These are phyloP conservation scores for Percopsis transmontana DNA, from an alignment of 2,113 vertebrate species.

Conservation along the genomic window DNA sequence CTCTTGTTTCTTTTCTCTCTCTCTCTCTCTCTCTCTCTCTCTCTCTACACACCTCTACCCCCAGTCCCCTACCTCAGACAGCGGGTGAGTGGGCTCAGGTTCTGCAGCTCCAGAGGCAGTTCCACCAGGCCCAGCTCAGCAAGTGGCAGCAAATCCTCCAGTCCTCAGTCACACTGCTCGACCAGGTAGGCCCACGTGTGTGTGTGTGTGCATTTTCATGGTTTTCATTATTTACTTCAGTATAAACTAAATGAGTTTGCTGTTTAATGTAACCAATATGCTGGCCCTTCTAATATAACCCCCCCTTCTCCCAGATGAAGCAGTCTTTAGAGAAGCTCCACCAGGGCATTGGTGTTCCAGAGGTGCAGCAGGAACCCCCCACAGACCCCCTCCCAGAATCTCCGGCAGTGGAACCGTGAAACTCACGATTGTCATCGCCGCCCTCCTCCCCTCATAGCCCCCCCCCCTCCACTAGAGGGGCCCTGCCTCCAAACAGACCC, in stretches of 20 bases:
- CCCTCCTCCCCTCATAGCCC: background rate
- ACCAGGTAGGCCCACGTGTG: slow-evolving; percentile 77
- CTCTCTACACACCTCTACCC: background rate
- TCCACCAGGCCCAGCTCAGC: slow-evolving; percentile 85
- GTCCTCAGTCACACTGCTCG: slow-evolving; percentile 86
- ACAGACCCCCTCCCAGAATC: slow-evolving; percentile 54
- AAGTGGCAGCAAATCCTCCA: slow-evolving; percentile 90
- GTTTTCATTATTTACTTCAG: background rate
- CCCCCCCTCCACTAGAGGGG: background rate
- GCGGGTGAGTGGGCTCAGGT: slow-evolving; percentile 88
- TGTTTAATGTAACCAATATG: background rate
- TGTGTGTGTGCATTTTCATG: background rate
- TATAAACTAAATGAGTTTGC: background rate
- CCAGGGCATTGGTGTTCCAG: slow-evolving; percentile 80
- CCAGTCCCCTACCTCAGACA: slow-evolving; percentile 85
- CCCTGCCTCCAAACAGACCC: background rate
- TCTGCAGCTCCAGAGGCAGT: slow-evolving; percentile 86
- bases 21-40: background rate
- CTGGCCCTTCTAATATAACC: background rate
- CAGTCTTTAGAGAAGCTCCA: slow-evolving; percentile 89
- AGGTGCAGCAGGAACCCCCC: slow-evolving; percentile 72
- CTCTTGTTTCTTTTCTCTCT: no score
- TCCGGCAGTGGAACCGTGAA: slow-evolving; percentile 51
- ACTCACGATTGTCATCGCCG: background rate
- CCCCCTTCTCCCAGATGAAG: slow-evolving; percentile 80